Evolutionary conservation across 2,113 vertebrate genomes (phyloP).

Genomic region (Arothron firmamentum): DNA sequence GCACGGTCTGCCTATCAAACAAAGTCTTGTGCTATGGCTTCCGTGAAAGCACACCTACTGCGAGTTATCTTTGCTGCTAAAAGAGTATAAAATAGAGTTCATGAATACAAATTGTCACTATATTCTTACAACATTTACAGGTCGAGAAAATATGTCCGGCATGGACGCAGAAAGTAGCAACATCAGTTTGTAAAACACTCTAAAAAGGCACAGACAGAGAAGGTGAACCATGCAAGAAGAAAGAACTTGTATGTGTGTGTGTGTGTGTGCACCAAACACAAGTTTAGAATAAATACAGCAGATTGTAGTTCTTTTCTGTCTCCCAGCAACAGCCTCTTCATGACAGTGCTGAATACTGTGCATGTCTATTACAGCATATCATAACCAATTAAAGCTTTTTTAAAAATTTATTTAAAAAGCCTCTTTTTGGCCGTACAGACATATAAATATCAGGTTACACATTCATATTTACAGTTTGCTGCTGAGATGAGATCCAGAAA

Average conservation of each 20-base stretch:
- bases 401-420: constrained; percentile 18
- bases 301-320: constrained; percentile 42
- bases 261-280: constrained; percentile 57
- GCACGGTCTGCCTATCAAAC: constrained; percentile 27
- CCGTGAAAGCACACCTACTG: constrained; percentile 25
- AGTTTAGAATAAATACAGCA: constrained; percentile 64
- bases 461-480: constrained; percentile 69
- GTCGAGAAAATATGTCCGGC: constrained; percentile 62
- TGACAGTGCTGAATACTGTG: constrained; percentile 55
- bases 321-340: constrained; percentile 35
- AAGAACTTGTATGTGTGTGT: constrained; percentile 70
- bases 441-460: constrained; percentile 54
- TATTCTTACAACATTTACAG: constrained; percentile 81
- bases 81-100: constrained; percentile 66
- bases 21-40: constrained; percentile 52
- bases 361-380: constrained; percentile 31
- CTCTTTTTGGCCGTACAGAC: constrained; percentile 39
- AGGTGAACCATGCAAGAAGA: constrained; percentile 75
- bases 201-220: constrained; percentile 80
- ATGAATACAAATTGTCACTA: constrained; percentile 75
- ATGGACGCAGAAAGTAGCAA: constrained; percentile 41
- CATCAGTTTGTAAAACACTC: constrained; percentile 55
- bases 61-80: constrained; percentile 45
- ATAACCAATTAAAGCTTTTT: constrained; percentile 21
- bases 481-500: constrained; percentile 24